A percentile compares a stretch with the other conserved stretches of the same genome.
These are phyloP conservation scores for Drosophila murphyi DNA, from an alignment of 1,140 invertebrate genomes.

Conservation along the genomic window DNA sequence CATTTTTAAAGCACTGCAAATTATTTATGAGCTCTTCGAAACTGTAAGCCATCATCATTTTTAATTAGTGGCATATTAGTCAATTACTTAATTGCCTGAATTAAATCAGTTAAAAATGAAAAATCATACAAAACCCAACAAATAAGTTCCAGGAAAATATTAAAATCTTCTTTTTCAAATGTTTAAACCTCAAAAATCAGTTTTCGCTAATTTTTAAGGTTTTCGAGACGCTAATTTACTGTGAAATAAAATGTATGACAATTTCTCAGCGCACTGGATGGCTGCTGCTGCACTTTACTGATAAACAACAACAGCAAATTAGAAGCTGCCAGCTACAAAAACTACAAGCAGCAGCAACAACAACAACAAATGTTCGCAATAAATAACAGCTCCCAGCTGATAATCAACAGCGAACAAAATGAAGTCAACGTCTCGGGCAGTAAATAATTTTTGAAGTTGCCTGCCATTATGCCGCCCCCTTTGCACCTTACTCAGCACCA, in stretches of 20 bases:
- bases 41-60: neutral
- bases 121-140: neutral
- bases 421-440: conserved; percentile 78
- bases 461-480: conserved; percentile 18
- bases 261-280: conserved; percentile 1
- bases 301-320: conserved; percentile 75
- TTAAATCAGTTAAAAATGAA: neutral
- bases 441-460: conserved; percentile 75
- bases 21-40: conserved; percentile 26
- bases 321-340: conserved; percentile 49
- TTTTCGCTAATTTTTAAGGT: neutral
- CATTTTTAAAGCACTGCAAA: conserved; percentile 12
- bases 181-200: neutral
- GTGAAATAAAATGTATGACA: conserved; percentile 6
- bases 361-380: conserved; percentile 57
- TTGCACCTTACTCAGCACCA: conserved; percentile 21
- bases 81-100: neutral
- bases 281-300: conserved; percentile 65
- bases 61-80: neutral
- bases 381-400: conserved; percentile 73
- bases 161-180: neutral
- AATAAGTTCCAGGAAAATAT: neutral
- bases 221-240: conserved; percentile 3
- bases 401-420: conserved; percentile 69
- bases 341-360: conserved; percentile 14